A percentile compares a stretch with the other conserved stretches of the same genome.
Conservation (phyloP, 1,140 invertebrate species). For the Limonius californicus region DNA sequence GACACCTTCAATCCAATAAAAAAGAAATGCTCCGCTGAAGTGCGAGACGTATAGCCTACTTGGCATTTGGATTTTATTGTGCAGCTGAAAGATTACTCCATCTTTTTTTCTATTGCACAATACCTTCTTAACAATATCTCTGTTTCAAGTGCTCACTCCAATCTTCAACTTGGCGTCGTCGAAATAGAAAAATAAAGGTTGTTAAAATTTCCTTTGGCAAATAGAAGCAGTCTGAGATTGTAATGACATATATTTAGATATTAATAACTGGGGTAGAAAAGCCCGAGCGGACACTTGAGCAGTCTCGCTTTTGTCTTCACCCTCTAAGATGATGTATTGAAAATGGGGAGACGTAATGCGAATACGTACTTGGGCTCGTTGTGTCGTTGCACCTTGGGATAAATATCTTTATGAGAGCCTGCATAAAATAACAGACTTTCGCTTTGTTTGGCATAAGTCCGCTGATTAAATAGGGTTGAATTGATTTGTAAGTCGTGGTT, state of each 20-base stretch:
- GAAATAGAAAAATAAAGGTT: no score
- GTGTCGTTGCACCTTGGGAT: neutral
- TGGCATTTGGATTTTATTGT: neutral
- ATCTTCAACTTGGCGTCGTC: no score
- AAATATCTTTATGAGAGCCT: neutral
- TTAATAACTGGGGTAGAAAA: slow-evolving; percentile 20
- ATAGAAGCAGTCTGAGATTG: slow-evolving; percentile 1
- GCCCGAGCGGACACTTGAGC: slow-evolving; percentile 22
- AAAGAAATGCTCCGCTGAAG: neutral
- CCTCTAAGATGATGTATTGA: slow-evolving; percentile 26
- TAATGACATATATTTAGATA: slow-evolving; percentile 26
- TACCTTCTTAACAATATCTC: no score
- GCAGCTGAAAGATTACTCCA: neutral
- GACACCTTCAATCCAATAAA: slow-evolving; percentile 15
- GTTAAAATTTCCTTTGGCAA: no score
- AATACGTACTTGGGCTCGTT: neutral
- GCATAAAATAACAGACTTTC: no score
- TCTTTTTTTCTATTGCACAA: no score
- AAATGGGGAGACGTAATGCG: slow-evolving; percentile 14
- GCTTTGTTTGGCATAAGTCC: no score
- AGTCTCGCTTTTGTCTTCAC: slow-evolving; percentile 22
- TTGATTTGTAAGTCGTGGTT: no score
- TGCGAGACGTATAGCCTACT: neutral
- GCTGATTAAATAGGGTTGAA: no score
- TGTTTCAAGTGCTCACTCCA: no score